A percentile compares a stretch with the other conserved stretches of the same genome.
Conservation (phyloP, 2,888 invertebrate genomes). For the Erebia palarica region DNA sequence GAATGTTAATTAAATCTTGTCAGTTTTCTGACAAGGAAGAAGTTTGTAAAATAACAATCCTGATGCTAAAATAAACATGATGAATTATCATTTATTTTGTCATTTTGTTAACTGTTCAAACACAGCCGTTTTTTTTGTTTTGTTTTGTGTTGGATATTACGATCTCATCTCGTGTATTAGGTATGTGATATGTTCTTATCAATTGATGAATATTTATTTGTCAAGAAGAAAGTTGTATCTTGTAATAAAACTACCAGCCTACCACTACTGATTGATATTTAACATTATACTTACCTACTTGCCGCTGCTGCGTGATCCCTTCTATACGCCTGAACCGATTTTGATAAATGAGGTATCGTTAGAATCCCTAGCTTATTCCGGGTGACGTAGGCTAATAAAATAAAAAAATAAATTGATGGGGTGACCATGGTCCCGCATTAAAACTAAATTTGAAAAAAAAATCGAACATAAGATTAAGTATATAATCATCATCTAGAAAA, state of each 20-base stretch:
- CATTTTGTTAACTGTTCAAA: not conserved
- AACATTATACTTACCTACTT: too few relatives aligned
- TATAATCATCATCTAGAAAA: too few relatives aligned
- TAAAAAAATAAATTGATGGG: too few relatives aligned
- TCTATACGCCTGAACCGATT: too few relatives aligned
- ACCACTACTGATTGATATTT: not conserved
- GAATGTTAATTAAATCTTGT: conserved; percentile 20
- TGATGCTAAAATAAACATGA: conserved; percentile 2
- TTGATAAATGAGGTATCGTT: too few relatives aligned
- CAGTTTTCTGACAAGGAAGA: conserved; percentile 18
- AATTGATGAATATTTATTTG: not conserved
- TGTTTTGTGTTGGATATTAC: not conserved
- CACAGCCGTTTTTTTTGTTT: not conserved
- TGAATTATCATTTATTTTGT: conserved; percentile 1
- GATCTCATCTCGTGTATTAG: not conserved
- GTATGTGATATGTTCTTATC: not conserved
- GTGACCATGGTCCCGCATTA: too few relatives aligned
- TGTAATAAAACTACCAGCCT: too few relatives aligned
- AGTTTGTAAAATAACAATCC: conserved; percentile 20
- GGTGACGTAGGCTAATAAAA: too few relatives aligned
- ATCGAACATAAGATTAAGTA: too few relatives aligned
- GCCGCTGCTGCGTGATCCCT: too few relatives aligned
- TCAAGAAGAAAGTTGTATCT: not conserved
- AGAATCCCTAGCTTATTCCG: too few relatives aligned
- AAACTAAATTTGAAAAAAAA: too few relatives aligned